Evolutionary conservation across 37 sponge, comb jelly and placozoan genomes (phyloP), one percentile per base, ranked within the genome.

Genomic region (Cladorhizidae sp.): DNA sequence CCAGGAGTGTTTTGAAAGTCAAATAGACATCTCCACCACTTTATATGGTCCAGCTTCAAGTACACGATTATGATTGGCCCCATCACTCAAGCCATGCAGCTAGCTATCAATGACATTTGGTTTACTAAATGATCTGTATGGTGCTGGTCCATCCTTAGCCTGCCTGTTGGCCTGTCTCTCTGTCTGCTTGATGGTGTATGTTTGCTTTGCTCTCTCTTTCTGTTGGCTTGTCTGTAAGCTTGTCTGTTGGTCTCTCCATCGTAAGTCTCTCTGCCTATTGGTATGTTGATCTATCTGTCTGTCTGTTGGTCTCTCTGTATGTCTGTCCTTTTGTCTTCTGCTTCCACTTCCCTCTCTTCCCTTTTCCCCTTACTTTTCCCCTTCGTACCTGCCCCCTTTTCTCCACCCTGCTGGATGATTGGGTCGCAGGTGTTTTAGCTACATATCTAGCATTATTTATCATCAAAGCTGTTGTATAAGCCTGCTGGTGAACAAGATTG

Each of bases 371-470:
- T n/a, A n/a, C n/a, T n/a, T n/a, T n/a, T n/a, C n/a, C n/a, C n/a
- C n/a, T n/a, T n/a, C n/a, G n/a, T n/a, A n/a, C n/a, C n/a, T n/a
- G n/a, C n/a, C n/a, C n/a, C n/a, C n/a, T n/a, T n/a, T n/a, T n/a
- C n/a, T n/a, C 9, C 9, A 12, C 9, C 9, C 9, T 45, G 9
- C 49, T 12, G 49, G 70, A 37, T 90, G 59, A 90, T 93, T 90
- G 94, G 83, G n/a, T 85, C 3, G 91, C 88, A 31, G 90, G 96
- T 3, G 26, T 86, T 6, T 57, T 96, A 26, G 93, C 2, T 85
- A 91, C 29, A 45, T 90, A 2, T 73, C 93, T 22, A 83, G 78
- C 52, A 89, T 96, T 68, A 90, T 90, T 28, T 96, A 96, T 63
- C 42, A 83, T 96, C 61, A 93, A 89, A 71, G 90, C 93, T n/a